phyloP scores from a whole-genome alignment of 2,888 invertebrate genomes.

The Biston betularia region DNA sequence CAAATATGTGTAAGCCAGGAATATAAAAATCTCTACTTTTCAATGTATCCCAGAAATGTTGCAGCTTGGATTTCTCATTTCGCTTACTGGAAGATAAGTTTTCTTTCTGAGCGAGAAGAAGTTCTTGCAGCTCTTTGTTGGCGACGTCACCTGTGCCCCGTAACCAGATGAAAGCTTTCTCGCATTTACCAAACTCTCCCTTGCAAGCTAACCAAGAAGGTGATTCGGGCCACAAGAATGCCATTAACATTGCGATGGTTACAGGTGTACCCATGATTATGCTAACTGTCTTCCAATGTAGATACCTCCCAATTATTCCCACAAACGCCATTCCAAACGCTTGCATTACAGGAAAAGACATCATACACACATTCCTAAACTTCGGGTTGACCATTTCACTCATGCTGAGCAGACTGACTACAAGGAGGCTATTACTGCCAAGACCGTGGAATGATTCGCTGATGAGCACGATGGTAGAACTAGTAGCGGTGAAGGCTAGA shows the following conservation, averaged over 20 bases:
- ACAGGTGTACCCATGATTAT: slow-evolving; percentile 38
- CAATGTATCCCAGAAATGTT: slow-evolving; percentile 18
- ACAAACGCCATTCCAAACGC: slow-evolving; percentile 39
- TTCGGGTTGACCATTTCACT: slow-evolving; percentile 47
- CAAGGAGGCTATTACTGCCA: slow-evolving; percentile 40
- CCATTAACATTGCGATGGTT: slow-evolving; percentile 28
- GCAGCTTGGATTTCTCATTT: neutral
- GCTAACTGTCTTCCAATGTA: slow-evolving; percentile 45
- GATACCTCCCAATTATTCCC: slow-evolving; percentile 38
- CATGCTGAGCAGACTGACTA: slow-evolving; percentile 42
- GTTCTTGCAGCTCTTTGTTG: slow-evolving; percentile 39
- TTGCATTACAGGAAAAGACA: slow-evolving; percentile 36
- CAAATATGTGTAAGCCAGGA: slow-evolving; percentile 25
- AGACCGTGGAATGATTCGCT: slow-evolving; percentile 48
- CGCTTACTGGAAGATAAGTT: neutral
- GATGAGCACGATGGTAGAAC: slow-evolving; percentile 31
- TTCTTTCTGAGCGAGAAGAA: slow-evolving; percentile 41
- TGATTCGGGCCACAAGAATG: slow-evolving; percentile 46
- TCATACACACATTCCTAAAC: slow-evolving; percentile 39
- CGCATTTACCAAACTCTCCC: slow-evolving; percentile 43
- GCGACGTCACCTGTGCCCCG: slow-evolving; percentile 40
- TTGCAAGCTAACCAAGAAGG: slow-evolving; percentile 49
- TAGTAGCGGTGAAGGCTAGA: slow-evolving; percentile 34
- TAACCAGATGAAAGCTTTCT: slow-evolving; percentile 40
- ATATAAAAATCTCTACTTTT: slow-evolving; percentile 35